Percentiles rank a stretch among this genome's conserved stretches.
These are phyloP conservation scores for Mallotus villosus DNA, from an alignment of 2,797 vertebrate species.

Conservation along the genomic window DNA sequence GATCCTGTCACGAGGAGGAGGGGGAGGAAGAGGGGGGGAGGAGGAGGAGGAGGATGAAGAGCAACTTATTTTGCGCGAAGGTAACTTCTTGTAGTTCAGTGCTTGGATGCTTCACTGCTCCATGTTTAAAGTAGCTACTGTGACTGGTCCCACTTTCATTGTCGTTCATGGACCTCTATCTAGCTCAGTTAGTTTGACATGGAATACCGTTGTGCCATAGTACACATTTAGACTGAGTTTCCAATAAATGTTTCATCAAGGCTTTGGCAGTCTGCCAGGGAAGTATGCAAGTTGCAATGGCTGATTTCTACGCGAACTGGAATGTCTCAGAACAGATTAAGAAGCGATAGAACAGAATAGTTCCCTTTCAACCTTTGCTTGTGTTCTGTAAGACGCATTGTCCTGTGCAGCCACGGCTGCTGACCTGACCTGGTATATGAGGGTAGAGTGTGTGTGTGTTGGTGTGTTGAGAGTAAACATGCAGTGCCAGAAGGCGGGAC, in stretches of 20 bases:
- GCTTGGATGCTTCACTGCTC: background rate
- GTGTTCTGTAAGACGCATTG: no score
- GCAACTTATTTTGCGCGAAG: constrained; percentile 49
- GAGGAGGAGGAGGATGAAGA: constrained; percentile 50
- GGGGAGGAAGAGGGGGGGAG: constrained; percentile 36
- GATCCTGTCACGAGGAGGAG: constrained; percentile 33
- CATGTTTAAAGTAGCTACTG: no score
- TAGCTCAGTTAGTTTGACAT: background rate
- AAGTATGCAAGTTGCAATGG: background rate
- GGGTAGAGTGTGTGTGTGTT: background rate
- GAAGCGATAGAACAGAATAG: no score
- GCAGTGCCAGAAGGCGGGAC: background rate
- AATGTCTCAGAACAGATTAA: no score
- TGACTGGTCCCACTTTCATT: background rate
- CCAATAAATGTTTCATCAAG: background rate
- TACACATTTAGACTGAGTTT: background rate
- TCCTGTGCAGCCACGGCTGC: no score
- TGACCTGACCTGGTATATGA: background rate
- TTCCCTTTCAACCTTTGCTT: no score
- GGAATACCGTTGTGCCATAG: background rate
- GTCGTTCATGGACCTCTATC: background rate
- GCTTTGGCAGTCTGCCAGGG: background rate
- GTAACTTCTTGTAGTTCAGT: constrained; percentile 9
- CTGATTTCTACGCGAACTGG: background rate
- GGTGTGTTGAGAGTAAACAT: constrained; percentile 18